Base-by-base conservation (phyloP, 2,888 invertebrate species). In the Abrostola triplasia region DNA sequence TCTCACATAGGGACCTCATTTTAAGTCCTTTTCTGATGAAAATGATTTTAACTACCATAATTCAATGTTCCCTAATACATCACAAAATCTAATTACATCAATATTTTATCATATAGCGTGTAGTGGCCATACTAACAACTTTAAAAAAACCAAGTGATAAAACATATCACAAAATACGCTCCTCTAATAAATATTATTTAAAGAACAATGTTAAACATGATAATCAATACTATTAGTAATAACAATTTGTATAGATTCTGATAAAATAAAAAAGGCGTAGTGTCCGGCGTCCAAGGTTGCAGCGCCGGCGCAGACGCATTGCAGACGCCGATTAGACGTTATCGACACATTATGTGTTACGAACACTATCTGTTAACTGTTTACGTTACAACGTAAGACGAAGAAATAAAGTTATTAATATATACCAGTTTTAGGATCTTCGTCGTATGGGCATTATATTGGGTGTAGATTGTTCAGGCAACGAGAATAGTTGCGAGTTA, bases 231-330 rank as follows among this genome's bases (percentile, higher is more conserved):
- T 52, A 36, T 38, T 60, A 36, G 8, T 37, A 13, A 49, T 9
- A 75, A 42, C 10, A 53, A 38, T 55, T 59, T 13, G 65, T 54
- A 58, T 41, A 50, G 12, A 68, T 70, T 60, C 11, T 51, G 72
- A 76, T 78, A 77, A 74, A 66, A 71, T 48, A 61, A 68, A 73
- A 62, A 64, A 70, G 54, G 64, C 79, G 78, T 65, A 79, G 57
- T 67, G 73, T 63, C 54, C 60, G 72, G 58, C 42, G 81, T 82
- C 84, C 88, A 88, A 88, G 87, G 88, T 77, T 85, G 82, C 79
- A 76, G 36, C 58, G 48, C 81, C 88, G 88, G 36, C 58, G 48
- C 81, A 88, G 88, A 88, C 88, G 76, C 77, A 77, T 71, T 71
- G 82, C 67, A 88, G 88, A 88, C 88, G 53, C 38, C 55, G 81